phyloP scores from a whole-genome alignment of 2,797 vertebrate species.

The Triplophysa bombifrons region DNA sequence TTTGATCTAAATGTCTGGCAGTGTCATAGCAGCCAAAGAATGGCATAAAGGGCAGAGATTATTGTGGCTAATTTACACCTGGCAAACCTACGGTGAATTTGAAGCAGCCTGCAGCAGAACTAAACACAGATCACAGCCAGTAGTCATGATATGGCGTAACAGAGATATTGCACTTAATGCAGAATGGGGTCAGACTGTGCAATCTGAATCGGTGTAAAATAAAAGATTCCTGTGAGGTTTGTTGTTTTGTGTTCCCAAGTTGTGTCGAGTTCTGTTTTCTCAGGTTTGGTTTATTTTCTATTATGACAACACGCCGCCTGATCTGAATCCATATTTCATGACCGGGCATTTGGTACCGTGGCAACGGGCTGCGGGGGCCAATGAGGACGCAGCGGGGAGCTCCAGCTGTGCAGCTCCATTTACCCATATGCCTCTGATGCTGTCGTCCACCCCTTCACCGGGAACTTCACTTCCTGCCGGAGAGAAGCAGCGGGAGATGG shows the following conservation, averaged over 20 bases:
- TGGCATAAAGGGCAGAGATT: slow-evolving; percentile 26
- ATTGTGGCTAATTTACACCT: slow-evolving; percentile 37
- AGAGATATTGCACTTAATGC: slow-evolving; percentile 10
- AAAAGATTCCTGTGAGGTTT: slow-evolving; percentile 1
- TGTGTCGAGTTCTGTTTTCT: slow-evolving; percentile 40
- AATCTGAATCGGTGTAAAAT: not conserved
- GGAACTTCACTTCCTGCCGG: slow-evolving; percentile 70
- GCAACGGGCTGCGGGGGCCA: slow-evolving; percentile 67
- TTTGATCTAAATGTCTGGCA: slow-evolving; percentile 29
- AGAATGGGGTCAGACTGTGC: not conserved
- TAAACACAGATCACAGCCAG: slow-evolving; percentile 16
- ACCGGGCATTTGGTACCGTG: slow-evolving; percentile 60
- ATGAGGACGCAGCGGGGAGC: slow-evolving; percentile 57
- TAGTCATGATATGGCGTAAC: slow-evolving; percentile 26
- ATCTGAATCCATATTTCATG: slow-evolving; percentile 63
- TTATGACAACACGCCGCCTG: slow-evolving; percentile 41
- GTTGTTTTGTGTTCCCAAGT: slow-evolving; percentile 6
- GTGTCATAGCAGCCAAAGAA: slow-evolving; percentile 27
- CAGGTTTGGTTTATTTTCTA: slow-evolving; percentile 51
- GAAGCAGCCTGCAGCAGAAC: slow-evolving; percentile 15
- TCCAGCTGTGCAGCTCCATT: slow-evolving; percentile 69
- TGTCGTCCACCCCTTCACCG: slow-evolving; percentile 55
- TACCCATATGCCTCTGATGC: slow-evolving; percentile 66
- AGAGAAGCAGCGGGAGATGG: slow-evolving; percentile 63
- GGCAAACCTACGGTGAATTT: slow-evolving; percentile 22